phyloP scores from a whole-genome alignment of 2,113 vertebrate species.

The Hystrix cristata region DNA sequence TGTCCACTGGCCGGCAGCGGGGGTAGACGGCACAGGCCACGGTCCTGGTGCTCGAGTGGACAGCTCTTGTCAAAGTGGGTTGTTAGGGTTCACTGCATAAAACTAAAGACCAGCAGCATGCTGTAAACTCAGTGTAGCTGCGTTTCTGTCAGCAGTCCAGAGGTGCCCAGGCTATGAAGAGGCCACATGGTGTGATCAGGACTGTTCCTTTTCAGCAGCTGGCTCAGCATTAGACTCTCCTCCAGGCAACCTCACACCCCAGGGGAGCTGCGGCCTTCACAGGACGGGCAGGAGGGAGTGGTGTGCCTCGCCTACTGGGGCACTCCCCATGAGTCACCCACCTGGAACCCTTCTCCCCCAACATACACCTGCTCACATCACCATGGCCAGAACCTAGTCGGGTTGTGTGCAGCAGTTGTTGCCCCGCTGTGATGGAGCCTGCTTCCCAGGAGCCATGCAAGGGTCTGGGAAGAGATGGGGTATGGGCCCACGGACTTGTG shows the following conservation, averaged over 20 bases:
- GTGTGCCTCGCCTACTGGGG: neutral
- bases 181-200: accelerated
- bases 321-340: neutral
- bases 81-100: neutral
- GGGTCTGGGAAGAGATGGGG: neutral
- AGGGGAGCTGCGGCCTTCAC: neutral
- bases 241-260: neutral
- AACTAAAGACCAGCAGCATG: no score
- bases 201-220: no score
- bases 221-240: neutral
- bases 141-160: neutral
- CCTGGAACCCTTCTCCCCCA: accelerated
- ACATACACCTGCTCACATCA: neutral
- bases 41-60: neutral
- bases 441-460: neutral
- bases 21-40: neutral
- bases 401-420: neutral
- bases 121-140: neutral
- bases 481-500: no score
- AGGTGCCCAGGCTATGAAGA: neutral
- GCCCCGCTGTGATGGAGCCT: neutral
- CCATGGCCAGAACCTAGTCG: neutral
- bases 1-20: neutral
- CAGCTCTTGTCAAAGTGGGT: accelerated
- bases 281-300: no score